A percentile compares a stretch with the other conserved stretches of the same genome.
Evolutionary conservation across 2,797 vertebrate genomes (phyloP).

Genomic region (Kryptopterus vitreolus): DNA sequence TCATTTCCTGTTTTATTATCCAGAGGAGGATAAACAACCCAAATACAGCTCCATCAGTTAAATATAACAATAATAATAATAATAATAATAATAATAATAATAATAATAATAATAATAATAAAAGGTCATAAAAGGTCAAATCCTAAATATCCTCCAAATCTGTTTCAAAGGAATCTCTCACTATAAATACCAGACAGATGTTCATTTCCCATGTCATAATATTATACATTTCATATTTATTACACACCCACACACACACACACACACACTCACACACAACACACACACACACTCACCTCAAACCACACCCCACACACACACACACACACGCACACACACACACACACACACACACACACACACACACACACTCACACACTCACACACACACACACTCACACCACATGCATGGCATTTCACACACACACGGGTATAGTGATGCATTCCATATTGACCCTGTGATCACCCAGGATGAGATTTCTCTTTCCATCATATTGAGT

Average conservation of each 20-base stretch:
- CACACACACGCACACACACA: not conserved
- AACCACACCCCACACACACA: no score
- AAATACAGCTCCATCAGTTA: not conserved
- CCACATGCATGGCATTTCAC: slow-evolving; percentile 8
- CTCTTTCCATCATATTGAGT: slow-evolving; percentile 65
- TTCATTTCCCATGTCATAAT: not conserved
- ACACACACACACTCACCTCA: slow-evolving; percentile 14
- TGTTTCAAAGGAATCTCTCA: no score
- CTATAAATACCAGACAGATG: not conserved
- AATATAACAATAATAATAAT: no score
- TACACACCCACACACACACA: not conserved
- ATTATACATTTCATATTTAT: slow-evolving; percentile 9
- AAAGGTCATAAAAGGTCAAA: slow-evolving; percentile 1
- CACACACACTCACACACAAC: slow-evolving; percentile 6
- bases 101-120: not conserved
- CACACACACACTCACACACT: slow-evolving; percentile 1
- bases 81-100: no score
- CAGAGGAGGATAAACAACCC: not conserved
- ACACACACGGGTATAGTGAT: slow-evolving; percentile 16
- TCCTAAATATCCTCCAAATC: no score
- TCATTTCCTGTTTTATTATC: slow-evolving; percentile 65
- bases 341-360: slow-evolving; percentile 19
- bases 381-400: not conserved
- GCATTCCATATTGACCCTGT: slow-evolving; percentile 5
- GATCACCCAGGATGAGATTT: not conserved